phyloP scores from a whole-genome alignment of 2,113 vertebrate species.

The Aptenodytes forsteri region DNA sequence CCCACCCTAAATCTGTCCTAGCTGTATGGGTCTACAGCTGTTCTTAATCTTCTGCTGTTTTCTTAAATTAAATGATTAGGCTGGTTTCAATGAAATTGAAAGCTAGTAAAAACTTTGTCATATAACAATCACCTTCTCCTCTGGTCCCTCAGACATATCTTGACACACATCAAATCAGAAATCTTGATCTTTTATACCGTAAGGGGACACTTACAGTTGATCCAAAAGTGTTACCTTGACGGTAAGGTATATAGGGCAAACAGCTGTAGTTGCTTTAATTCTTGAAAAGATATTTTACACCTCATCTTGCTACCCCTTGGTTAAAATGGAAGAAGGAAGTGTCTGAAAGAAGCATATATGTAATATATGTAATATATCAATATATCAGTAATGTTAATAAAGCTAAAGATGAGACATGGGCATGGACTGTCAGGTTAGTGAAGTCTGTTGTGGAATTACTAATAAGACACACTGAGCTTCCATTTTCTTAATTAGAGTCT shows the following conservation, averaged over 20 bases:
- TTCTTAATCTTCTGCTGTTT: not conserved
- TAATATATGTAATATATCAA: not conserved
- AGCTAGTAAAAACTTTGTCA: not conserved
- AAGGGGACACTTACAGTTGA: not conserved
- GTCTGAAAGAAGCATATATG: not conserved
- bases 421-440: not conserved
- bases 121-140: not conserved
- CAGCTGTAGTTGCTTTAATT: not conserved
- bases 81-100: not conserved
- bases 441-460: not conserved
- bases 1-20: not conserved
- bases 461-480: not conserved
- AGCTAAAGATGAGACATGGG: not conserved
- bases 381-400: not conserved
- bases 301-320: not conserved
- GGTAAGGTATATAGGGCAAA: not conserved
- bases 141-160: not conserved
- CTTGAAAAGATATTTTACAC: not conserved
- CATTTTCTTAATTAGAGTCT: not conserved
- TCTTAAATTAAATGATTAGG: not conserved
- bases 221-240: not conserved
- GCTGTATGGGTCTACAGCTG: not conserved
- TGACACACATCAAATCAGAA: not conserved
- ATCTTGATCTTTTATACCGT: not conserved
- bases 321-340: not conserved